Conservation (phyloP, 2,113 vertebrate genomes). For the Cisticola juncidis region DNA sequence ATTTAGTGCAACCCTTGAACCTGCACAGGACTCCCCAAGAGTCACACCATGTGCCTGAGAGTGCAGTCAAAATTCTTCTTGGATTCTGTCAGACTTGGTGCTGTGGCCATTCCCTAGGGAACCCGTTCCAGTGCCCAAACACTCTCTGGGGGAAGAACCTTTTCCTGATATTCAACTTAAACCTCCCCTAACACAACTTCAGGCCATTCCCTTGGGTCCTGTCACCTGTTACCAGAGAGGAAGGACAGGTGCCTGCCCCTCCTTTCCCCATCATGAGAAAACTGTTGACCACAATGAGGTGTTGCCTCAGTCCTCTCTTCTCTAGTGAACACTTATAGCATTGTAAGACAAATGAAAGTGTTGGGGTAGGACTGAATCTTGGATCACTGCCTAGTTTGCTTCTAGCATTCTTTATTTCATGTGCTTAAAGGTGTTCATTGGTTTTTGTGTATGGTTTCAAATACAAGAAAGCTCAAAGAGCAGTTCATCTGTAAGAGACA, state of each 20-base stretch:
- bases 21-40: too few species aligned
- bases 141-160: not conserved
- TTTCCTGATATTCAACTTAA: not conserved
- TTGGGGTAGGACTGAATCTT: not conserved
- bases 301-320: not conserved
- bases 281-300: too few species aligned
- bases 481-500: not conserved
- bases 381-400: not conserved
- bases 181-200: not conserved
- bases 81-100: not conserved
- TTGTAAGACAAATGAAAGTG: not conserved
- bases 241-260: not conserved
- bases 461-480: fast-evolving
- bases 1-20: too few species aligned
- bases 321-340: not conserved
- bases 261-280: not conserved
- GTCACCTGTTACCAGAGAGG: too few species aligned
- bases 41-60: not conserved
- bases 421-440: fast-evolving
- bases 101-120: not conserved
- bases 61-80: not conserved
- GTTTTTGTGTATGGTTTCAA: not conserved
- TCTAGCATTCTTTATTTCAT: not conserved
- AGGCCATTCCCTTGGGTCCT: fast-evolving
- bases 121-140: not conserved